Conservation (phyloP, 2,888 invertebrate species). For the Allacma fusca region DNA sequence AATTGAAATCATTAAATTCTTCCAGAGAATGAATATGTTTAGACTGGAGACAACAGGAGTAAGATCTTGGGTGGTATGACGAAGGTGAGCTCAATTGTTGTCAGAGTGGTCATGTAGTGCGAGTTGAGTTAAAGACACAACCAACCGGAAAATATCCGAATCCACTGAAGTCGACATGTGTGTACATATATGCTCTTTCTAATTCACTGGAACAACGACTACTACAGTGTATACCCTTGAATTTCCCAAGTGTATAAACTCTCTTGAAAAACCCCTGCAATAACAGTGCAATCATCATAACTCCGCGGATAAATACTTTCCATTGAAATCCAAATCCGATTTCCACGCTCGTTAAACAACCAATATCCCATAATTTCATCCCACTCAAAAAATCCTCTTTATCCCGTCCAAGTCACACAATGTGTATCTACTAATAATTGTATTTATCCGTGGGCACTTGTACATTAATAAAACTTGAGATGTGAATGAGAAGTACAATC, state of each 20-base stretch:
- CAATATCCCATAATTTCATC: background rate
- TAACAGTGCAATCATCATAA: constrained; percentile 11
- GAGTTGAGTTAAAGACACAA: constrained; percentile 53
- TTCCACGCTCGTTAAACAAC: background rate
- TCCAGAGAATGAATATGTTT: constrained; percentile 51
- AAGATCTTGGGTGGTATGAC: constrained; percentile 38
- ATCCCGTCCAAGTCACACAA: background rate
- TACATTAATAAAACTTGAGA: too few species aligned
- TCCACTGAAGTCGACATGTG: constrained; percentile 9
- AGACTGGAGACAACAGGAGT: constrained; percentile 17
- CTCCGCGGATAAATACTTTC: constrained; percentile 3
- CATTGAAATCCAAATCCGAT: constrained; percentile 1
- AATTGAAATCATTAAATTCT: constrained; percentile 61
- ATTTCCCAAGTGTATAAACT: constrained; percentile 7
- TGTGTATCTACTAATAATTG: background rate
- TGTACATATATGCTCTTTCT: constrained; percentile 26
- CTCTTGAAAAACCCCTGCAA: background rate
- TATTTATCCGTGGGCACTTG: too few species aligned
- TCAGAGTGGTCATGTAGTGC: constrained; percentile 59
- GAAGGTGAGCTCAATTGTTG: constrained; percentile 55
- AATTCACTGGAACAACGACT: constrained; percentile 30
- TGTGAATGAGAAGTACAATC: too few species aligned
- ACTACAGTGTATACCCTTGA: background rate
- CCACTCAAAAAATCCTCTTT: background rate
- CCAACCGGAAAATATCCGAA: constrained; percentile 57